phyloP scores from a whole-genome alignment of 37 sponge, comb jelly and placozoan species.

The Ianthella basta region DNA sequence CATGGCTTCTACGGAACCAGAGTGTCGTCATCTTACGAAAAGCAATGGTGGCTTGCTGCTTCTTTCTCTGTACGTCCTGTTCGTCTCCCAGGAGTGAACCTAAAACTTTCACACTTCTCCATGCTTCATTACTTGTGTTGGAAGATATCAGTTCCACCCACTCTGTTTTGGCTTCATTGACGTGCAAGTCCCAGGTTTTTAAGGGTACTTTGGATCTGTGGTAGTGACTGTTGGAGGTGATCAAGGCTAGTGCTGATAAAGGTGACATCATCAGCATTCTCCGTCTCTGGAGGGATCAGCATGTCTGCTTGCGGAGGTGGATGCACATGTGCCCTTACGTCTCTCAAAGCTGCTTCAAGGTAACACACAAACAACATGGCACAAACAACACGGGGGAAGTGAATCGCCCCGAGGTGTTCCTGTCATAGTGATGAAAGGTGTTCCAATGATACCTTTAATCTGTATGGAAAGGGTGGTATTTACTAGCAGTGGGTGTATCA shows the following conservation, averaged over 20 bases:
- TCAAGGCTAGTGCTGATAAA: constrained; percentile 28
- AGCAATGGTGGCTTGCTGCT: background rate
- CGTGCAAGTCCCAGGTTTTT: constrained; percentile 31
- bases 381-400: no score
- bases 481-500: constrained; percentile 4
- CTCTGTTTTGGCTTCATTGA: constrained; percentile 33
- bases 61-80: constrained; percentile 12
- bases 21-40: constrained; percentile 12
- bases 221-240: constrained; percentile 27
- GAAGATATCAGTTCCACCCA: constrained; percentile 37
- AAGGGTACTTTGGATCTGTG: constrained; percentile 29
- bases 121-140: constrained; percentile 10
- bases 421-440: constrained; percentile 6
- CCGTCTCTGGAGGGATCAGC: no score
- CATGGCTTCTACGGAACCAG: constrained; percentile 14
- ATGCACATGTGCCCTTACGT: constrained; percentile 26
- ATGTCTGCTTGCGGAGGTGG: no score
- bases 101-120: constrained; percentile 15
- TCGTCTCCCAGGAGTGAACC: constrained; percentile 23
- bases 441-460: constrained; percentile 18
- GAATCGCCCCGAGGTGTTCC: constrained; percentile 36
- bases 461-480: constrained; percentile 24
- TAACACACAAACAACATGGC: constrained; percentile 35
- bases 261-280: constrained; percentile 17
- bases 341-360: constrained; percentile 28